Base-by-base conservation (phyloP, 2,888 invertebrate genomes). In the Apantesis nais region DNA sequence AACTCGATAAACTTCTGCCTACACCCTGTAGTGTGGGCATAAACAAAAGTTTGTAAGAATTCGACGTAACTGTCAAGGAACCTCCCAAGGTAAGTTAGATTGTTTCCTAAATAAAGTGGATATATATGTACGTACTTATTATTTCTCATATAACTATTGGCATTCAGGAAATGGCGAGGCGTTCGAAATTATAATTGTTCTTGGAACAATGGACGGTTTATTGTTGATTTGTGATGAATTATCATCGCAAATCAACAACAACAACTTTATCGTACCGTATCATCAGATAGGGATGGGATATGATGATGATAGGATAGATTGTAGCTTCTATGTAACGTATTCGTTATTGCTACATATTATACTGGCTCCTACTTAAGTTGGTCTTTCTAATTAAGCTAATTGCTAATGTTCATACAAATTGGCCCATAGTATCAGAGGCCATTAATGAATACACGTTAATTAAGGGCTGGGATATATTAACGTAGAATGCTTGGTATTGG, bases 81-180 rank as follows among this genome's bases (percentile, higher is more conserved):
- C 63, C 63, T 44, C 9, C 31, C 69, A 72, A 72, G 72, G 72
- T 63, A 62, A 68, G 44, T 65, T 52, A 39, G 48, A 37, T 67
- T 52, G 58, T 72, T 72, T 72, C 66, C 62, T 69, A 66, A 69
- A 69, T 68, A 63, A 58, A 72, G 55, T 66, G 69, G 67, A 63
- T 66, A 41, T 44, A 37, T 48, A 31, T 41, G 3, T 48, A 48
- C 14, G 58, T 63, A 60, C 16, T 63, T 66, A 68, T 66, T 72
- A 69, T 66, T 66, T 58, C 62, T 55, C 65, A 66, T 39, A 61
- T 11, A 34, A 58, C 19, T n/a, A 29, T 66, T 39, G 41, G 69
- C 37, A 58, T 69, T 52, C 37, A 72, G 72, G 72, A 72, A 72
- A 63, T 62, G 39, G 67, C 34, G 25, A 62, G 52, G 19, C 44